Base-by-base conservation (phyloP, 2,797 vertebrate species). In the Allobates femoralis region DNA sequence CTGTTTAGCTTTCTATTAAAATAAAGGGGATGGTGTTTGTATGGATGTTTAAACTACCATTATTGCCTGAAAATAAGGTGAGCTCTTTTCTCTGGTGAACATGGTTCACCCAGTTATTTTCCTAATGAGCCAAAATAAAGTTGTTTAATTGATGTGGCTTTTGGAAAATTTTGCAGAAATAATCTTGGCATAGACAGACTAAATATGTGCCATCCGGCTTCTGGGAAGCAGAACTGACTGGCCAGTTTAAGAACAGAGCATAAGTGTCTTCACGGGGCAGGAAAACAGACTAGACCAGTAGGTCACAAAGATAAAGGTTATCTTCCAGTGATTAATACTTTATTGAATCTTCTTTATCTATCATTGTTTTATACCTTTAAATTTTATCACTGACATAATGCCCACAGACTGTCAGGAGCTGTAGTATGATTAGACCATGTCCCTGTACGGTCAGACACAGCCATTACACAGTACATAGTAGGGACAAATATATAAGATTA, bases 131-230 rank as follows among this genome's bases (percentile, higher is more conserved):
- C 67, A 80, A 86, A 79, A 80, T 74, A 87, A 79, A 84, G 86
- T 69, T 80, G 64, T 73, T 84, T 79, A 73, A 79, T 58, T 71
- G 75, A 71, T 34, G 73, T 51, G 60, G 41, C 56, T 41, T 60
- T 84, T 74, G 86, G 86, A 73, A 84, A 87, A 41, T 76, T 86
- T 73, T 83, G 23, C n/a, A 60, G 28, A 83, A 83, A 83, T 76
- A 28, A 79, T 30, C 66, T 87, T 79, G 69, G 75, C 58, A 84
- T 41, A 84, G 64, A 76, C 79, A 64, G 51, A 56, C 84, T 30
- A 80, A 84, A 84, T 83, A 84, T 84, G 55, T 87, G 86, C 81
- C 34, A 19, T 87, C 81, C 51, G 30, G 53, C 66, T 87, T 87
- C 81, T 53, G 55, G 81, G 30, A 84, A 74, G 23, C 34, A 73